Conservation (phyloP, 2,113 vertebrate species). For the Otolemur garnettii region DNA sequence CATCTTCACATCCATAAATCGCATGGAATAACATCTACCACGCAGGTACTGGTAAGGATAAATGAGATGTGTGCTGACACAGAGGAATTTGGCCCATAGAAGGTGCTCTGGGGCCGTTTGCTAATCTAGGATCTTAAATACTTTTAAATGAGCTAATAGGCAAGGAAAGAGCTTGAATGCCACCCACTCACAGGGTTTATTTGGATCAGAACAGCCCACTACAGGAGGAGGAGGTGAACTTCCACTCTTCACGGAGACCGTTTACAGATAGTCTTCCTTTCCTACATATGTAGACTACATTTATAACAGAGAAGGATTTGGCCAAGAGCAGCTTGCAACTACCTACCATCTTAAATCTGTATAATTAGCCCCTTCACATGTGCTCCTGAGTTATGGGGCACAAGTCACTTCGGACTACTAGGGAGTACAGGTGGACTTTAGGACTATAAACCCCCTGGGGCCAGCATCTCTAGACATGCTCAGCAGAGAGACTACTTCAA, state of each 20-base stretch:
- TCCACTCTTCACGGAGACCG: neutral
- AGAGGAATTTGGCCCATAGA: neutral
- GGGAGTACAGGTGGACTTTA: neutral
- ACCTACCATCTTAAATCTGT: constrained; percentile 10
- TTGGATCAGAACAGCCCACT: constrained; percentile 26
- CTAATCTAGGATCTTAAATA: neutral
- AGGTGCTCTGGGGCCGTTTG: neutral
- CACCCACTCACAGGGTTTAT: neutral
- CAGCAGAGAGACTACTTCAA: neutral
- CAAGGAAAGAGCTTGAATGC: neutral
- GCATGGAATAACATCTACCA: neutral
- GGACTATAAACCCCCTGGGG: neutral
- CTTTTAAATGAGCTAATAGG: neutral
- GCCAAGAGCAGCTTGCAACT: neutral
- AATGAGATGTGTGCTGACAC: neutral
- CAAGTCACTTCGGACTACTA: neutral
- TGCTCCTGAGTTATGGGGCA: neutral
- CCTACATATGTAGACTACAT: neutral
- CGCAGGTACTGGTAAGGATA: neutral
- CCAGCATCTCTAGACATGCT: neutral
- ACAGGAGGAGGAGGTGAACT: neutral
- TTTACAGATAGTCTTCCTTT: constrained; percentile 1
- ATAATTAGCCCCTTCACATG: neutral
- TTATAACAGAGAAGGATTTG: constrained; percentile 45
- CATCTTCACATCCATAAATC: neutral